phyloP scores from a whole-genome alignment of 2,113 vertebrate genomes.

The Podarcis cretensis region DNA sequence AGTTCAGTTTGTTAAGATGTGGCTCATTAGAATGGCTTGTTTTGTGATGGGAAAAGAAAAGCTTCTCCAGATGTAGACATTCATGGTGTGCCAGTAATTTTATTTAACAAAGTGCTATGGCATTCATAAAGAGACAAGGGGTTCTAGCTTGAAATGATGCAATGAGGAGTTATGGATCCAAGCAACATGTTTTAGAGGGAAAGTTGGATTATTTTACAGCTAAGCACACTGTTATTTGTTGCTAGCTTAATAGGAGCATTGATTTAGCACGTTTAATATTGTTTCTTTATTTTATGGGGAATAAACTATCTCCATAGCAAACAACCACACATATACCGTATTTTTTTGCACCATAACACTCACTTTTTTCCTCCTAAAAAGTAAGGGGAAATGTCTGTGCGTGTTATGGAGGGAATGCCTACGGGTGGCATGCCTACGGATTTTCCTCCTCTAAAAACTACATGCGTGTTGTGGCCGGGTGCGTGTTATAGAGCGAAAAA shows the following conservation, averaged over 20 bases:
- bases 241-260: constrained; percentile 63
- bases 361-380: too few species aligned
- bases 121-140: constrained; percentile 22
- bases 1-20: background rate
- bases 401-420: too few species aligned
- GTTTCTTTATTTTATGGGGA: constrained; percentile 70
- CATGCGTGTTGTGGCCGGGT: too few species aligned
- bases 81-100: background rate
- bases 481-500: too few species aligned
- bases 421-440: too few species aligned
- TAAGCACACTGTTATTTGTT: constrained; percentile 60
- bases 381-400: too few species aligned
- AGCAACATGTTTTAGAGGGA: constrained; percentile 18
- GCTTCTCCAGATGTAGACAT: background rate
- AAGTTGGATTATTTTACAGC: constrained; percentile 15
- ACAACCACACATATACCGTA: background rate
- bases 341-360: too few species aligned
- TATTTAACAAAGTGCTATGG: constrained; percentile 46
- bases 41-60: background rate
- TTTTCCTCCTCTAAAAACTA: too few species aligned
- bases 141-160: constrained; percentile 31
- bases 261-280: constrained; percentile 66
- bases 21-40: background rate
- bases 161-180: background rate
- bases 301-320: constrained; percentile 65